Evolutionary conservation across 2,113 vertebrate genomes (phyloP).

Genomic region (Bothrops jararaca): DNA sequence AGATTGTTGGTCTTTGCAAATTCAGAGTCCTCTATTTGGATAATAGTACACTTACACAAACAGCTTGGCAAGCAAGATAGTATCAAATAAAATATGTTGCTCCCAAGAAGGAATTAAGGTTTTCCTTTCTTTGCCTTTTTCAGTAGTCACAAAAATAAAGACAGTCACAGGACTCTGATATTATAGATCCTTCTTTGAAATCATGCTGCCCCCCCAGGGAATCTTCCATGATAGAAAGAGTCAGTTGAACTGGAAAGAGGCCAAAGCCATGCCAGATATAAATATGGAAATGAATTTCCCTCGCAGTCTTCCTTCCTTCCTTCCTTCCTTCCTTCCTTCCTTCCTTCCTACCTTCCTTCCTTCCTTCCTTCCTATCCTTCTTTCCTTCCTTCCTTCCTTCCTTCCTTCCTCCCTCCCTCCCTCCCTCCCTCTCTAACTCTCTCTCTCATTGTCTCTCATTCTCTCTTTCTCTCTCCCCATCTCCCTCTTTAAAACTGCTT

Average conservation of each 20-base stretch:
- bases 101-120: conserved; percentile 11
- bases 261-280: conserved; percentile 9
- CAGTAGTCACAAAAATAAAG: conserved; percentile 10
- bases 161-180: conserved; percentile 16
- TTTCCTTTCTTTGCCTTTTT: background rate
- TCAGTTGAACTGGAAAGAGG: conserved; percentile 15
- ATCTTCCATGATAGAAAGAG: conserved; percentile 2
- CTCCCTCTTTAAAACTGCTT: conserved; percentile 20
- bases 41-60: background rate
- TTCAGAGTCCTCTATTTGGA: background rate
- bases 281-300: conserved; percentile 14
- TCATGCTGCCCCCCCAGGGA: conserved; percentile 1
- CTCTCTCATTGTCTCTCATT: too few relatives aligned
- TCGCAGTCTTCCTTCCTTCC: background rate
- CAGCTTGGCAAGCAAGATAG: background rate
- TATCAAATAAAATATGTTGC: background rate
- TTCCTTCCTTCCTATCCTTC: too few relatives aligned
- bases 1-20: background rate
- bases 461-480: background rate
- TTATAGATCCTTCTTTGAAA: conserved; percentile 27
- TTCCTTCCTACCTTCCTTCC: background rate
- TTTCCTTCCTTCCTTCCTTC: background rate
- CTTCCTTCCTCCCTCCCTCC: background rate
- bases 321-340: background rate
- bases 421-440: too few relatives aligned